Percentiles rank a stretch among this genome's conserved stretches.
These are phyloP conservation scores for Scytalopus superciliaris DNA, from an alignment of 2,113 vertebrate genomes.

Conservation along the genomic window DNA sequence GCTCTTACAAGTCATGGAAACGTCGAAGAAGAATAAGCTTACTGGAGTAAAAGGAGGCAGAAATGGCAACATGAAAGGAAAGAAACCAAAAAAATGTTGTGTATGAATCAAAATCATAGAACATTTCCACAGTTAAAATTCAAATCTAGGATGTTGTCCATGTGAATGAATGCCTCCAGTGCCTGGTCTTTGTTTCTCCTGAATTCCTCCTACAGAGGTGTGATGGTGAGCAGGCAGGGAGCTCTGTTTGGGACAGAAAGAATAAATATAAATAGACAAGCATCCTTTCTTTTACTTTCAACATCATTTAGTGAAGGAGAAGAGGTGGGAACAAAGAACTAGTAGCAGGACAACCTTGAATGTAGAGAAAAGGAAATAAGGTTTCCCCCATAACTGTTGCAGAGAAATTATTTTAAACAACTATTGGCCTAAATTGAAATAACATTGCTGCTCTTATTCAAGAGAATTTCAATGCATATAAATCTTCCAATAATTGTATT, in stretches of 20 bases:
- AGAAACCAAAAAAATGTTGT: neutral
- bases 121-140: neutral
- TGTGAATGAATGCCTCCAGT: neutral
- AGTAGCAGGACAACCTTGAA: neutral
- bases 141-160: neutral
- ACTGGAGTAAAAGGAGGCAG: neutral
- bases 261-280: neutral
- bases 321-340: neutral
- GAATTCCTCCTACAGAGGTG: neutral
- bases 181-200: neutral
- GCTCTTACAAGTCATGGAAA: neutral
- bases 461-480: slow-evolving; percentile 24
- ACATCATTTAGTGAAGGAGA: neutral
- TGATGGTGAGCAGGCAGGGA: neutral
- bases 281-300: neutral
- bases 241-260: neutral
- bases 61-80: neutral
- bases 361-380: neutral
- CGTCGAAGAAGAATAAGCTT: neutral
- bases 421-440: slow-evolving; percentile 37
- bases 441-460: slow-evolving; percentile 24
- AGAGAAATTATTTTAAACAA: slow-evolving; percentile 45
- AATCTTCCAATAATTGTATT: slow-evolving; percentile 16
- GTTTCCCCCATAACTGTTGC: neutral
- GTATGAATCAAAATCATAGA: neutral